Conservation (phyloP, 2,888 invertebrate genomes). For the Unio pictorum region DNA sequence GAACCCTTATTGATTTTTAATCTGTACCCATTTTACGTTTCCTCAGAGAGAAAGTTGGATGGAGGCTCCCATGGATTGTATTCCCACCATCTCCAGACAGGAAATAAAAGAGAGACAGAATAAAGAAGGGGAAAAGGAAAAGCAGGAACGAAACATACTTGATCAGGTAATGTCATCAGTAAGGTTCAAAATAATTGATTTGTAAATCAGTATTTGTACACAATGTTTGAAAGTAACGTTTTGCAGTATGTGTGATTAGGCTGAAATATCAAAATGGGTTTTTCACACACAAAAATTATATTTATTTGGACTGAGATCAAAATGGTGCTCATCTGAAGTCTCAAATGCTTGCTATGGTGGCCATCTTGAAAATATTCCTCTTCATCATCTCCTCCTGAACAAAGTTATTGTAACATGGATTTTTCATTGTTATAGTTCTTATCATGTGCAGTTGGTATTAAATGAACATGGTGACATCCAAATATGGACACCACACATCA, state of each 20-base stretch:
- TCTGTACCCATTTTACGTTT: neutral
- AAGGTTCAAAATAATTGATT: neutral
- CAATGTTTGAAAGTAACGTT: neutral
- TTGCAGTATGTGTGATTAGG: neutral
- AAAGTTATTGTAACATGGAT: too few species aligned
- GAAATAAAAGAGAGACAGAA: conserved; percentile 55
- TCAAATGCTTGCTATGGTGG: too few species aligned
- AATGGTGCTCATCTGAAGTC: too few species aligned
- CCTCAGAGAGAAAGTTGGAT: conserved; percentile 85
- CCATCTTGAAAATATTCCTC: too few species aligned
- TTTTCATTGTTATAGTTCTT: too few species aligned
- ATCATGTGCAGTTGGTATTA: too few species aligned
- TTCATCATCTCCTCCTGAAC: too few species aligned
- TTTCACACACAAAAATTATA: too few species aligned
- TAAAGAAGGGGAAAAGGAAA: conserved; percentile 45
- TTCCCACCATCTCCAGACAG: conserved; percentile 70
- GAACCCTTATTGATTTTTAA: too few species aligned
- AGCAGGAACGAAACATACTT: conserved; percentile 23
- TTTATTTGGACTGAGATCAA: too few species aligned
- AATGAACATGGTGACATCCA: too few species aligned
- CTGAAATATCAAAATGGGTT: neutral
- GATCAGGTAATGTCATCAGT: conserved; percentile 23
- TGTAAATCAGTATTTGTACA: neutral
- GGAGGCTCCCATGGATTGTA: conserved; percentile 77
- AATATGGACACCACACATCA: too few species aligned